Evolutionary conservation across 2,888 invertebrate genomes (phyloP).

Genomic region (Coleophora flavipennella): DNA sequence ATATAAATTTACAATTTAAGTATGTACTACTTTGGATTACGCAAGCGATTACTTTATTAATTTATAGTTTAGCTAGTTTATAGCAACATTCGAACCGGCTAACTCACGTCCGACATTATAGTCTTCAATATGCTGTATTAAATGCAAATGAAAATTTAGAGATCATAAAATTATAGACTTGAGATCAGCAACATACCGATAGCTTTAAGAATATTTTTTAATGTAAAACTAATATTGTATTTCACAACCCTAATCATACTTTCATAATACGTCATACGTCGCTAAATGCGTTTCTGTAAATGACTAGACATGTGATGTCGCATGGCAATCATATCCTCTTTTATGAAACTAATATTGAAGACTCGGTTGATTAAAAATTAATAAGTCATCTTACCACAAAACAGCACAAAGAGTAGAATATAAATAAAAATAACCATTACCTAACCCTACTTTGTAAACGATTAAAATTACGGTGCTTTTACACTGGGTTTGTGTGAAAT

Average conservation of each 20-base stretch:
- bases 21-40: constrained; percentile 35
- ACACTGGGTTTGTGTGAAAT: constrained; percentile 31
- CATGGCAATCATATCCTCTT: constrained; percentile 44
- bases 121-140: constrained; percentile 37
- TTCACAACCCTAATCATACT: constrained; percentile 68
- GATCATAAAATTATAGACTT: constrained; percentile 53
- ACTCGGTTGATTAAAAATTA: constrained; percentile 13
- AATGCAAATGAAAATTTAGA: constrained; percentile 60
- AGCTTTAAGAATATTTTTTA: constrained; percentile 34
- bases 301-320: constrained; percentile 53
- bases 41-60: constrained; percentile 50
- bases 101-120: constrained; percentile 31
- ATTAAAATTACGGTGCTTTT: constrained; percentile 17
- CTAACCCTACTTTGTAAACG: constrained; percentile 25
- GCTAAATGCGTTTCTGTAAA: constrained; percentile 48
- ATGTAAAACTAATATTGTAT: constrained; percentile 56
- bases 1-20: constrained; percentile 37
- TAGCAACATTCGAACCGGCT: constrained; percentile 32
- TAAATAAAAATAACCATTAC: constrained; percentile 18
- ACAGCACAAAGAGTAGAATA: not conserved
- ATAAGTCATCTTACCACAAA: constrained; percentile 9
- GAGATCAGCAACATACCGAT: constrained; percentile 56
- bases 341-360: constrained; percentile 19
- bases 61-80: constrained; percentile 26
- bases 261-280: constrained; percentile 29